Conservation (phyloP, 2,797 vertebrate genomes). For the Stomatorhinus walkeri region DNA sequence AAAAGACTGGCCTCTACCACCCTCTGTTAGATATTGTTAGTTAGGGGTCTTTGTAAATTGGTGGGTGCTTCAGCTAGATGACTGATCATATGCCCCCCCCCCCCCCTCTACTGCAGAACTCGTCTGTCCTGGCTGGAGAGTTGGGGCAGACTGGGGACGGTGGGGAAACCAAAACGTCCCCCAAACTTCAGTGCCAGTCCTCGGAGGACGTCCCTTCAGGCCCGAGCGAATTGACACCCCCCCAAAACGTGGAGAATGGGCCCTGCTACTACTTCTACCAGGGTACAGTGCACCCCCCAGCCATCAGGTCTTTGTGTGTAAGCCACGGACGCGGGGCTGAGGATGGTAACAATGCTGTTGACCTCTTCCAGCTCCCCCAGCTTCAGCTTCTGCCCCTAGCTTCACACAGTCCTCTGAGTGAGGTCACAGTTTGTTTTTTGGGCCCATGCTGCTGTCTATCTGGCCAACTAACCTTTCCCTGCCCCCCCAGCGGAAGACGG, state of each 20-base stretch:
- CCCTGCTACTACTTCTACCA: constrained; percentile 98
- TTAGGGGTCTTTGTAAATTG: not conserved
- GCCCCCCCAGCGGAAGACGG: constrained; percentile 77
- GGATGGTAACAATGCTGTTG: not conserved
- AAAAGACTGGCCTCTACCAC: not conserved
- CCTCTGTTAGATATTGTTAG: not conserved
- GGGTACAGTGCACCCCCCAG: constrained; percentile 60
- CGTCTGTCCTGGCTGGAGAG: constrained; percentile 85
- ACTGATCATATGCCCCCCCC: not conserved
- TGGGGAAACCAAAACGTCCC: constrained; percentile 47
- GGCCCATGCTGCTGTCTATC: not conserved
- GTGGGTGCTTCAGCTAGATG: not conserved
- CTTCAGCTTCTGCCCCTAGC: not conserved
- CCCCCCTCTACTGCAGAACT: constrained; percentile 65
- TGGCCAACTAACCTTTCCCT: constrained; percentile 13
- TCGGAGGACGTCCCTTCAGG: constrained; percentile 43
- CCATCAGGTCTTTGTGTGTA: not conserved
- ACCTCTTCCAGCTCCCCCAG: not conserved
- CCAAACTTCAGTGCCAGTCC: constrained; percentile 43
- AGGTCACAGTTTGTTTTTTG: not conserved
- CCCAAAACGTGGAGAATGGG: constrained; percentile 55
- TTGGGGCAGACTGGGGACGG: constrained; percentile 60
- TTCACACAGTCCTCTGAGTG: not conserved
- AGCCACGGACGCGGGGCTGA: not conserved
- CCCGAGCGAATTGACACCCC: constrained; percentile 43